phyloP scores from a whole-genome alignment of 2,113 vertebrate genomes.

The Proteles cristata region DNA sequence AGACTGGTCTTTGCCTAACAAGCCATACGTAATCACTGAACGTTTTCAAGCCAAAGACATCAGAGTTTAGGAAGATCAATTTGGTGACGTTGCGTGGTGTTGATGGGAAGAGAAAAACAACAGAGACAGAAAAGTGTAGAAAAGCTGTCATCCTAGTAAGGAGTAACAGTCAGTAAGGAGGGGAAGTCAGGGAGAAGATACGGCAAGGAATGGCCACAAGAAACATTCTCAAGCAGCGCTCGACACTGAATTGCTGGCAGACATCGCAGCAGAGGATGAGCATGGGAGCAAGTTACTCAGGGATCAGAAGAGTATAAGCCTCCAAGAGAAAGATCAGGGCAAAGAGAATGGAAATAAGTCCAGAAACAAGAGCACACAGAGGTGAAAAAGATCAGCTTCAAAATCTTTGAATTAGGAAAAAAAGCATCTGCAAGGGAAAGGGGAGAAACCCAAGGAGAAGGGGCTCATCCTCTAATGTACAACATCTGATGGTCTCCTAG shows the following conservation, averaged over 20 bases:
- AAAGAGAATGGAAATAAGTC: background rate
- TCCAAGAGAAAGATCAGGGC: background rate
- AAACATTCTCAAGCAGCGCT: background rate
- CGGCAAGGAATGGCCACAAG: background rate
- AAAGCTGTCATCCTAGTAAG: background rate
- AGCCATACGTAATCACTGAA: background rate
- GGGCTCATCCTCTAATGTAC: background rate
- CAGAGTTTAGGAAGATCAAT: background rate
- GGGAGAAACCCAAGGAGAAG: background rate
- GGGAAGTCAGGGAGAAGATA: background rate
- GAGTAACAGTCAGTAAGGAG: background rate
- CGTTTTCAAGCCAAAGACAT: background rate
- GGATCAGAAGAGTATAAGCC: background rate
- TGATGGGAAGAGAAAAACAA: background rate
- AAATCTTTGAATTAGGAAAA: background rate
- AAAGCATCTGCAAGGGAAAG: background rate
- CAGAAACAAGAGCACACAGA: background rate
- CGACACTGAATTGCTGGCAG: accelerated
- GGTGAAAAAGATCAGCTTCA: background rate
- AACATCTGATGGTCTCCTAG: background rate
- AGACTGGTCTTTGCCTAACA: background rate
- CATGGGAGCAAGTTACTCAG: background rate
- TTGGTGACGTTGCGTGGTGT: background rate
- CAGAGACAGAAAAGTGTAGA: background rate
- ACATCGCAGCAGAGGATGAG: background rate